These are phyloP conservation scores for Tuberolachnus salignus DNA, from an alignment of 2,888 invertebrate species.

Conservation along the genomic window DNA sequence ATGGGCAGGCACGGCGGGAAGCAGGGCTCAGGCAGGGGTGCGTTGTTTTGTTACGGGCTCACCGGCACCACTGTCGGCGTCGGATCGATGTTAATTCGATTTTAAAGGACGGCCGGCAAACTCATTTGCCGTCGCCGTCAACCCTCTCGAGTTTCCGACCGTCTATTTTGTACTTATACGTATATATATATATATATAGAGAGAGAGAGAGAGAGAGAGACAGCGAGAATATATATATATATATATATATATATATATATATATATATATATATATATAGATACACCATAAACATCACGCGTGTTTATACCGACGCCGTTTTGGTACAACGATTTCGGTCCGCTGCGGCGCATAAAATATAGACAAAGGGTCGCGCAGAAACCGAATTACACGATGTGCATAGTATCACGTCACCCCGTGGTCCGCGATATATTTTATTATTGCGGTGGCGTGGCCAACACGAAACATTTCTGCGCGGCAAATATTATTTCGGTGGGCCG, in stretches of 20 bases:
- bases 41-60: constrained; percentile 16
- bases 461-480: too few relatives aligned
- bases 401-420: not conserved
- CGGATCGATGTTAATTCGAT: constrained; percentile 58
- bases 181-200: too few relatives aligned
- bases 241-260: not conserved
- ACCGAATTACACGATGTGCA: constrained; percentile 32
- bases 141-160: constrained; percentile 7
- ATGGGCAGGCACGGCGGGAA: too few relatives aligned
- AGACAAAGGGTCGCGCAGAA: constrained; percentile 21
- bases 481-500: too few relatives aligned
- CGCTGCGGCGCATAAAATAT: not conserved
- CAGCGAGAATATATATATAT: not conserved
- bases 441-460: too few relatives aligned
- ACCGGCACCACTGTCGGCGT: not conserved
- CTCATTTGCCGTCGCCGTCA: constrained; percentile 57
- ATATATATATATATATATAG: not conserved
- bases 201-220: not conserved
- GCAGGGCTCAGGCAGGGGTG: not conserved
- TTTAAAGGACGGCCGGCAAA: constrained; percentile 58
- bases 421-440: too few relatives aligned
- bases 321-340: constrained; percentile 14
- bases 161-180: constrained; percentile 4
- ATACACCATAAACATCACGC: too few relatives aligned
- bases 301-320: constrained; percentile 9